Percentiles rank a stretch among this genome's conserved stretches.
Conservation (phyloP, 1,140 invertebrate species). For the Drosophila simulans region DNA sequence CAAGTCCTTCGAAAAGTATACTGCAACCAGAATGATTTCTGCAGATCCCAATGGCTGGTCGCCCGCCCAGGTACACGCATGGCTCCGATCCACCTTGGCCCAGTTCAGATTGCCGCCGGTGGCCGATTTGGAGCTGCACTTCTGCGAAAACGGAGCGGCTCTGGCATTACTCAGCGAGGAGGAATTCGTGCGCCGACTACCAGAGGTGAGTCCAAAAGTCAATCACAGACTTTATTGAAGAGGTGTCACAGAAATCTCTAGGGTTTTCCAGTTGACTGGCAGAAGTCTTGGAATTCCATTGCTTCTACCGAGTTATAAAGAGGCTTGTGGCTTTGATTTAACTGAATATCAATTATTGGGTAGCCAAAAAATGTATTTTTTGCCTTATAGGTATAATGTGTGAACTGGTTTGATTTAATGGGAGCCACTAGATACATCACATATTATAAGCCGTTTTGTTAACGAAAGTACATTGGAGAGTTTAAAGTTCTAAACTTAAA, state of each 20-base stretch:
- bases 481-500: background rate
- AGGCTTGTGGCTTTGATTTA: background rate
- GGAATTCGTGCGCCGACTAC: conserved; percentile 92
- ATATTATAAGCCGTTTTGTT: background rate
- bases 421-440: background rate
- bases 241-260: conserved; percentile 25
- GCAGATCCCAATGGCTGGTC: conserved; percentile 95
- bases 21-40: conserved; percentile 29
- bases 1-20: background rate
- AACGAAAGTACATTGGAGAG: background rate
- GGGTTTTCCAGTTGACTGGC: conserved; percentile 6
- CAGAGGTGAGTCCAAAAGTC: conserved; percentile 87
- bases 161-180: conserved; percentile 92
- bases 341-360: background rate
- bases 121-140: conserved; percentile 90
- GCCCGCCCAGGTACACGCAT: conserved; percentile 91
- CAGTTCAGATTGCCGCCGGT: conserved; percentile 90
- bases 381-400: background rate
- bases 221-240: conserved; percentile 2
- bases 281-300: conserved; percentile 16
- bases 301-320: background rate
- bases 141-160: conserved; percentile 88
- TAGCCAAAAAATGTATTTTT: background rate
- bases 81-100: conserved; percentile 93
- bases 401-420: conserved; percentile 11